Conservation (phyloP, 2,888 invertebrate genomes). For the Cylloceria caligata region DNA sequence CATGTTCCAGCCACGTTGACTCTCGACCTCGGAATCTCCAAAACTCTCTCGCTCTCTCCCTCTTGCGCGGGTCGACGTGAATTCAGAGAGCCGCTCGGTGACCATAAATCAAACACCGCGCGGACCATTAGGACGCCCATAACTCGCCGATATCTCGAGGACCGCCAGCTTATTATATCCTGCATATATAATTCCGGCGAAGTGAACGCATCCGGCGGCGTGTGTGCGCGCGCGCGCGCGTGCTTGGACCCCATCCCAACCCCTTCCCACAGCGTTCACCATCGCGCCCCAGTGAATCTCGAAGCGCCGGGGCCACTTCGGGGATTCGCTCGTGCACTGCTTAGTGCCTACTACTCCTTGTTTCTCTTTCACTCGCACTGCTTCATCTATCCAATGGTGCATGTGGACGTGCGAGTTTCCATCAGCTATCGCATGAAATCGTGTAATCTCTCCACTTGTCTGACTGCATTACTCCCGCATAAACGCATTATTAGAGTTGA, state of each 20-base stretch:
- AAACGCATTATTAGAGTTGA: slow-evolving; percentile 60
- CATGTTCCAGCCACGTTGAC: slow-evolving; percentile 27
- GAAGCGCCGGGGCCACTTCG: slow-evolving; percentile 52
- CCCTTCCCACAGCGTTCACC: slow-evolving; percentile 12
- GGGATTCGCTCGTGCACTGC: slow-evolving; percentile 54
- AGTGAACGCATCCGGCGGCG: slow-evolving; percentile 69
- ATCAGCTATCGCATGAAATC: slow-evolving; percentile 64
- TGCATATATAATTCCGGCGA: slow-evolving; percentile 82
- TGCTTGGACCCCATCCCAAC: background rate
- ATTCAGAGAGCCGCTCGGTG: slow-evolving; percentile 74
- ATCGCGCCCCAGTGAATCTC: slow-evolving; percentile 57
- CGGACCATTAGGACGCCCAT: slow-evolving; percentile 83
- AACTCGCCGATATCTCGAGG: slow-evolving; percentile 84
- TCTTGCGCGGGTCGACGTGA: slow-evolving; percentile 66
- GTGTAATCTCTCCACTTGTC: slow-evolving; percentile 53
- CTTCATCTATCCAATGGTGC: slow-evolving; percentile 45
- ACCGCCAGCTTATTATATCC: slow-evolving; percentile 84
- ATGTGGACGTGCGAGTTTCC: slow-evolving; percentile 59
- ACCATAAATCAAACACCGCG: slow-evolving; percentile 82
- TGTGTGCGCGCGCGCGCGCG: slow-evolving; percentile 26
- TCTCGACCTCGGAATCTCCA: slow-evolving; percentile 64
- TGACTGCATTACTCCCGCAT: slow-evolving; percentile 3
- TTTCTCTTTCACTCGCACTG: slow-evolving; percentile 47
- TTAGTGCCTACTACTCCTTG: slow-evolving; percentile 8
- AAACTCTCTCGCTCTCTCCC: slow-evolving; percentile 44